These are phyloP conservation scores for Hipposideros larvatus DNA, from an alignment of 2,797 vertebrate species.

Conservation along the genomic window DNA sequence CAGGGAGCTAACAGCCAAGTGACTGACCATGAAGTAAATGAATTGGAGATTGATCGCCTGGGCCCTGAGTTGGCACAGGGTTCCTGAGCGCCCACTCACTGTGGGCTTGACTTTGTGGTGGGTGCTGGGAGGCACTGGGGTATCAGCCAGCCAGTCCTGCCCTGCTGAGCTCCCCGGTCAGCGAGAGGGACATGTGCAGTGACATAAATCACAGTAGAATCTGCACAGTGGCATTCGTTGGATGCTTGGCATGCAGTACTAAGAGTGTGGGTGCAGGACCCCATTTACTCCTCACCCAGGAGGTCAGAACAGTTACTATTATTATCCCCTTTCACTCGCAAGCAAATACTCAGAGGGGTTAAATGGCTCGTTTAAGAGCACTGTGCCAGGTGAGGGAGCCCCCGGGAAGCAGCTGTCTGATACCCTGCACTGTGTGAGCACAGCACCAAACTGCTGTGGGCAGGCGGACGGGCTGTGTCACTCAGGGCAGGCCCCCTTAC, in stretches of 20 bases:
- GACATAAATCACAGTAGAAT: neutral
- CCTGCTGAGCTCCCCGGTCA: neutral
- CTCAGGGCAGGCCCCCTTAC: neutral
- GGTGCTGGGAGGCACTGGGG: neutral
- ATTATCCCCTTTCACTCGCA: neutral
- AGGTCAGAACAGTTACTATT: neutral
- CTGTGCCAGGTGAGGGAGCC: neutral
- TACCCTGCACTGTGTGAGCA: no score
- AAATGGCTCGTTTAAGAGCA: conserved; percentile 24
- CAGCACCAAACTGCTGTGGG: neutral
- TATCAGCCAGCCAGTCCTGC: neutral
- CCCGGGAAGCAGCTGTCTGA: no score
- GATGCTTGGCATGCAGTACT: neutral
- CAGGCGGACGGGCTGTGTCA: neutral
- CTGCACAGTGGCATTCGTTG: neutral
- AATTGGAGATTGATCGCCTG: neutral
- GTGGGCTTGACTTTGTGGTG: neutral
- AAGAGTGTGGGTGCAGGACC: neutral
- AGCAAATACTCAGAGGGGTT: neutral
- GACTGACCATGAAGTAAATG: neutral
- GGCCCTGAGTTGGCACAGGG: neutral
- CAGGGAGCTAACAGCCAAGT: neutral
- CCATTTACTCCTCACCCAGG: neutral
- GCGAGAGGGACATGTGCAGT: neutral
- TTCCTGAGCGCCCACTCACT: neutral